These are phyloP conservation scores for Poeciliopsis presidionis DNA, from an alignment of 2,797 vertebrate species.

Conservation along the genomic window DNA sequence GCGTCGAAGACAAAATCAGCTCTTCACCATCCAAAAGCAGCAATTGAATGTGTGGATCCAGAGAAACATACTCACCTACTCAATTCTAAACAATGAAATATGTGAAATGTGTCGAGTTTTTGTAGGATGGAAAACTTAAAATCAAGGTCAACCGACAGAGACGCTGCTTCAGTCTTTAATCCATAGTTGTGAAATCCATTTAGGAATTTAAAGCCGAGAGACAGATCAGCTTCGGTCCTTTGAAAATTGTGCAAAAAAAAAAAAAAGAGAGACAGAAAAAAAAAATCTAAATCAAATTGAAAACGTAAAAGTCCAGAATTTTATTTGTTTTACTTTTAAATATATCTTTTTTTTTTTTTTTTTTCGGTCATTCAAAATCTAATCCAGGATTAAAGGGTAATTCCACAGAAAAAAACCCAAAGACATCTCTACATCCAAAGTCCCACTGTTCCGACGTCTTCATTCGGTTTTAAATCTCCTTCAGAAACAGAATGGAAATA, in stretches of 20 bases:
- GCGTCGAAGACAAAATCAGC: constrained; percentile 11
- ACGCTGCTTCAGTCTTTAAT: constrained; percentile 75
- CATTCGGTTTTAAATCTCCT: constrained; percentile 67
- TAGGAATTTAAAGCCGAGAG: constrained; percentile 74
- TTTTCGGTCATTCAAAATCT: constrained; percentile 52
- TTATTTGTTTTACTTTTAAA: constrained; percentile 57
- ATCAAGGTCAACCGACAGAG: constrained; percentile 64
- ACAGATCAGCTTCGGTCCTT: constrained; percentile 75
- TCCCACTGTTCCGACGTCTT: constrained; percentile 72
- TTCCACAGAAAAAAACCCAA: constrained; percentile 66
- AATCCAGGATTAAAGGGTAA: constrained; percentile 78
- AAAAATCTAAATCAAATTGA: constrained; percentile 5
- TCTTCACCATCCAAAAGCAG: constrained; percentile 46
- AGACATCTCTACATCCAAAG: constrained; percentile 77
- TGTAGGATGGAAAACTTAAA: constrained; percentile 61
- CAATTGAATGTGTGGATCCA: constrained; percentile 52
- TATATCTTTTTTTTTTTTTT: constrained; percentile 33
- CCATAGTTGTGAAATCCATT: constrained; percentile 77
- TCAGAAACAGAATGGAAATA: constrained; percentile 60
- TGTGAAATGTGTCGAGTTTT: constrained; percentile 47
- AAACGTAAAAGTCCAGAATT: constrained; percentile 58
- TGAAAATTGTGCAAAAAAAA: constrained; percentile 45
- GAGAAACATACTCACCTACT: constrained; percentile 76
- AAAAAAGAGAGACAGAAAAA: constrained; percentile 34
- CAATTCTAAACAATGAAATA: constrained; percentile 65